Base-by-base conservation (phyloP, 2,888 invertebrate species). In the Allophyes oxyacanthae region DNA sequence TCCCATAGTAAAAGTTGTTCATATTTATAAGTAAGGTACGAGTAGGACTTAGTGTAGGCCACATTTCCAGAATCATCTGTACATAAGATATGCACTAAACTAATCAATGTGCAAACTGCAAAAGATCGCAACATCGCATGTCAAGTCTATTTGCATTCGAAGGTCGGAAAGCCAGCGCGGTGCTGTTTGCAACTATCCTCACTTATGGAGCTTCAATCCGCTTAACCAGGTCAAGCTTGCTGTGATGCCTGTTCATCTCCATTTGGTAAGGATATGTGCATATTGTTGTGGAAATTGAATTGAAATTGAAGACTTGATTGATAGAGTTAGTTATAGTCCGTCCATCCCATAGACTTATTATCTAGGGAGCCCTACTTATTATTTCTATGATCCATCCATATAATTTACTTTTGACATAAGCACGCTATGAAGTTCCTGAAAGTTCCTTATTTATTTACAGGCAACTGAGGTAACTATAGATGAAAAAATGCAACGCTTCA, bases 201-300 rank as follows among this genome's bases (percentile, higher is more conserved):
- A 80, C 74, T 84, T 83, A 72, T 81, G 64, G 54, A 68, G 77
- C 82, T 85, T 86, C 83, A 78, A 75, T 73, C 76, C 71, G 72
- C 59, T 66, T 70, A 79, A 75, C 70, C 75, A 48, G 86, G 86
- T 84, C 86, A 85, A 85, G 84, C 82, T 69, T 81, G 53, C 41
- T 58, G 58, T 32, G 40, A 64, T 64, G 60, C 36, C 53, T 38
- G 57, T 20, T 49, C 60, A 65, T 59, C 45, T 59, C 41, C 32
- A 55, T 46, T 32, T 28, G 15, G 6, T 55, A 45, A 59, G 36
- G 52, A 49, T 51, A 52, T 40, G 32, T 58, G 20, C 60, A 60
- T 64, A 73, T 9, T 33, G 37, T 14, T 11, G 20, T 20, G 6
- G 7, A 33, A 25, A 36, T 13, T 36, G 30, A 8, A 6, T 9